These are phyloP conservation scores for Nautilus pompilius DNA, from an alignment of 1,140 invertebrate genomes.

Conservation along the genomic window DNA sequence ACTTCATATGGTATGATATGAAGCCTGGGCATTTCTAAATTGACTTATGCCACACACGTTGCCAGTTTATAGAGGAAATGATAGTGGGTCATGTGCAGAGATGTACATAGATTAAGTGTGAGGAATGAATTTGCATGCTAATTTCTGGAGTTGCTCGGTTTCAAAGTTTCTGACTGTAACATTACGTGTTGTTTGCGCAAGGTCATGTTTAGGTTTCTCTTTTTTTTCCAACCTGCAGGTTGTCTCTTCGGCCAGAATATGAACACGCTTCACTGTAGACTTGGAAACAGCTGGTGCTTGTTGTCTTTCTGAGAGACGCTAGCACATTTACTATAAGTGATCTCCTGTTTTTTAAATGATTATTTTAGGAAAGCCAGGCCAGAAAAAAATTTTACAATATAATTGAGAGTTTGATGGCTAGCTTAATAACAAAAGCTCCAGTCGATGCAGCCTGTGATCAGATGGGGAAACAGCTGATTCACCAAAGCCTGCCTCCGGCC, in stretches of 20 bases:
- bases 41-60: too few relatives aligned
- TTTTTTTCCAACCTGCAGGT: neutral
- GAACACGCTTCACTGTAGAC: neutral
- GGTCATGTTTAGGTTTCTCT: too few relatives aligned
- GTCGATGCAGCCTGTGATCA: slow-evolving; percentile 82
- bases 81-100: too few relatives aligned
- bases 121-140: too few relatives aligned
- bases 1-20: too few relatives aligned
- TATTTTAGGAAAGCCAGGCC: slow-evolving; percentile 40
- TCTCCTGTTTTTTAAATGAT: neutral
- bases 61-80: too few relatives aligned
- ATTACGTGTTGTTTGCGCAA: too few relatives aligned
- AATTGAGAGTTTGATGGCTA: slow-evolving; percentile 64
- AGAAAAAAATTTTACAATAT: slow-evolving; percentile 62
- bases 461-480: slow-evolving; percentile 77
- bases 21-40: too few relatives aligned
- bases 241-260: neutral
- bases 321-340: neutral
- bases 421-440: slow-evolving; percentile 66
- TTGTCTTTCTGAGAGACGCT: neutral
- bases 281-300: too few relatives aligned
- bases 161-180: too few relatives aligned
- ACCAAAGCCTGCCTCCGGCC: slow-evolving; percentile 82
- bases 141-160: too few relatives aligned
- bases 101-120: too few relatives aligned